Percentiles rank a stretch among this genome's conserved stretches.
These are phyloP conservation scores for Caenorhabditis afra DNA, from an alignment of 2,888 invertebrate genomes.

Conservation along the genomic window DNA sequence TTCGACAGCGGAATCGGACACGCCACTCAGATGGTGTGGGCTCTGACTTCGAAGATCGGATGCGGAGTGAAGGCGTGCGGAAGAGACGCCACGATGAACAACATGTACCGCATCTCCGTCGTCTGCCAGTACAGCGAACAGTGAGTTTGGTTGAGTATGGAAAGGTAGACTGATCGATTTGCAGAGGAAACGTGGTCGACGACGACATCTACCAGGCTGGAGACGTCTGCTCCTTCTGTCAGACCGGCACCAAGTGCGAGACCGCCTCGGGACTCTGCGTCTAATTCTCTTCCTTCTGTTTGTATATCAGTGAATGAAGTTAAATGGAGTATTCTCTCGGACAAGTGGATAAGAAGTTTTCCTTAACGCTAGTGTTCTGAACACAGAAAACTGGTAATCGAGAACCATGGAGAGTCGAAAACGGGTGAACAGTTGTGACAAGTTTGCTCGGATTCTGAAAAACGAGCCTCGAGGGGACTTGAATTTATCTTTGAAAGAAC, in stretches of 20 bases:
- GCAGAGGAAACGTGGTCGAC: conserved; percentile 43
- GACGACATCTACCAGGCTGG: conserved; percentile 41
- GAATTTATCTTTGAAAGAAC: no score
- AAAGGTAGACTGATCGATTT: neutral
- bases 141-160: conserved; percentile 3
- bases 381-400: no score
- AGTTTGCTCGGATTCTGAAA: no score
- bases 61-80: conserved; percentile 52
- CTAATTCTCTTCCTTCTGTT: conserved; percentile 2
- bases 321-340: no score
- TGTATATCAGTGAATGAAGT: no score
- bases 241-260: conserved; percentile 44
- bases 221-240: conserved; percentile 47
- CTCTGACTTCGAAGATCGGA: conserved; percentile 37
- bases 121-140: conserved; percentile 27
- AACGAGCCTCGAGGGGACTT: no score
- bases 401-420: no score
- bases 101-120: conserved; percentile 17
- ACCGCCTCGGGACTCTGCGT: conserved; percentile 46
- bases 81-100: conserved; percentile 8
- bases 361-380: no score
- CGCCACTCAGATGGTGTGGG: conserved; percentile 62
- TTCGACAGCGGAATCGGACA: conserved; percentile 58
- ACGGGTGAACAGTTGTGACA: no score
- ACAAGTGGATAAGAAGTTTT: no score